phyloP scores from a whole-genome alignment of 53 echinoderm and acorn worm species.

The Holothuria scabra region DNA sequence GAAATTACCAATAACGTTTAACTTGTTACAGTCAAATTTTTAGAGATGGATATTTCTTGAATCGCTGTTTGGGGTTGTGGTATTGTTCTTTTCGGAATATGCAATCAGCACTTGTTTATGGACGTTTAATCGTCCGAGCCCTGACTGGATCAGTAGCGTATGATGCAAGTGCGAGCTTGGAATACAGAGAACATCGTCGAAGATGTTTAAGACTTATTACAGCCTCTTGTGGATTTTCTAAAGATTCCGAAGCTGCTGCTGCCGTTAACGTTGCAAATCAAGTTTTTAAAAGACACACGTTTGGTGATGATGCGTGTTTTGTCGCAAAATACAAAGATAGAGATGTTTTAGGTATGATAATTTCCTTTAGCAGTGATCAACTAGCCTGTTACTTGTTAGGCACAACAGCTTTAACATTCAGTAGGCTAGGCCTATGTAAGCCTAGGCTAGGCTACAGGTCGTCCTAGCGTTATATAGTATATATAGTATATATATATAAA shows the following conservation, averaged over 20 bases:
- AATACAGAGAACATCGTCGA: conserved; percentile 58
- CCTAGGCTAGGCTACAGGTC: too few species aligned
- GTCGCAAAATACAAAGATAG: conserved; percentile 83
- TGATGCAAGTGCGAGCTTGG: conserved; percentile 85
- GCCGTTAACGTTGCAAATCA: conserved; percentile 59
- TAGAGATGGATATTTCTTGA: too few species aligned
- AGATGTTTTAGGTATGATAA: conserved; percentile 65
- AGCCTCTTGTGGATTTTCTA: conserved; percentile 94
- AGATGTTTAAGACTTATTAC: conserved; percentile 80
- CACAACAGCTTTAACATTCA: too few species aligned
- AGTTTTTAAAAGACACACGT: conserved; percentile 90
- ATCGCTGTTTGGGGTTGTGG: not conserved
- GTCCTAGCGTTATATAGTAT: too few species aligned
- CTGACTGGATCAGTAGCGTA: conserved; percentile 90
- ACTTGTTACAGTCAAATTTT: too few species aligned
- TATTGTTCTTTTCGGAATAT: conserved; percentile 48
- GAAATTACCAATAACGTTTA: too few species aligned
- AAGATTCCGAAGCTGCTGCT: conserved; percentile 59
- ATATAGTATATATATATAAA: too few species aligned
- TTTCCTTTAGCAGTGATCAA: too few species aligned
- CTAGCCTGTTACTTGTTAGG: too few species aligned
- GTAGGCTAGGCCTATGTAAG: too few species aligned
- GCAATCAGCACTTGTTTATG: conserved; percentile 97
- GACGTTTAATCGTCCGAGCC: conserved; percentile 89
- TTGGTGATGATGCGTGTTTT: conserved; percentile 99